Base-by-base conservation (phyloP, 2,888 invertebrate genomes). In the Gortyna flavago region DNA sequence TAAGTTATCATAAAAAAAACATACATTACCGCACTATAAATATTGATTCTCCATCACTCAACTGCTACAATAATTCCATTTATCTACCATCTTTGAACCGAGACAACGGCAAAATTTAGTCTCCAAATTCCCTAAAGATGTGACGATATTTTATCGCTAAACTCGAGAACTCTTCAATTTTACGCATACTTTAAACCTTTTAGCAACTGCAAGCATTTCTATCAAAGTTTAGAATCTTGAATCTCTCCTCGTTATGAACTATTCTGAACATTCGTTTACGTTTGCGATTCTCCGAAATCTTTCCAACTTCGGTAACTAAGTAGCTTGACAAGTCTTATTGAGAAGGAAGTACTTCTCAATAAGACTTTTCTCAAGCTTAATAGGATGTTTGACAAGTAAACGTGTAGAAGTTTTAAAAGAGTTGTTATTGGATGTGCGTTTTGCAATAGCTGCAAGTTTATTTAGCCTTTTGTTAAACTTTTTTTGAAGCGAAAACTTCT, bases 191-290 rank as follows among this genome's bases (percentile, higher is more conserved):
- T 41, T 21, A 4, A n/a, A 62, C 25, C 8, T 2, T n/a, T 13
- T 21, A 25, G 35, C 38, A 38, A 78, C 41, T 78, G 62, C 70
- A 71, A 41, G 25, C 41, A 65, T 9, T 11, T 51, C 25, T 65
- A 41, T 75, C 25, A 35, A 66, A 77, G 54, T 83, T 66, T 1
- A 51, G 35, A 64, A 38, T 71, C 8, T 68, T 35, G 57, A 64
- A 79, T 41, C 21, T 38, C 44, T n/a, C 18, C 16, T 79, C 74
- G 79, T 84, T 70, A 57, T 2, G 16, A 80, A 81, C 35, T 70
- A 66, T 66, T 57, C 29, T 2, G 5, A 69, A 35, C 29, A 65
- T 69, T 59, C 48, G 54, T 51, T 65, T 16, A 57, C 38, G 48
- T 70, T 66, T 57, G 70, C 57, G 11, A 57, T 57, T 29, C 29